Base-by-base conservation (phyloP, 2,113 vertebrate genomes). In the Ondatra zibethicus region DNA sequence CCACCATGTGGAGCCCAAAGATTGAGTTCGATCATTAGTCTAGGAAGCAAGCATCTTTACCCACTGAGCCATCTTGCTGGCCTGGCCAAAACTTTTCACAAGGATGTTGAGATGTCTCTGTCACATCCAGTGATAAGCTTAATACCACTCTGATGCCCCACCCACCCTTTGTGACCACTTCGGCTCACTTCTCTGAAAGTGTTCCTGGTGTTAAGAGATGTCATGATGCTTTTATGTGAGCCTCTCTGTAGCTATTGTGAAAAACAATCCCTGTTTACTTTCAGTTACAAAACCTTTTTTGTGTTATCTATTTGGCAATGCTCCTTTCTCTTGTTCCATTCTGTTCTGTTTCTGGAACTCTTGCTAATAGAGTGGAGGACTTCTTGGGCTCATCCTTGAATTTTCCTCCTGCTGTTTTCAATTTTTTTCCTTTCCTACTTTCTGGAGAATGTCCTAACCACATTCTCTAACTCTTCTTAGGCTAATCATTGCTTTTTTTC, bases 391-490 rank as follows among this genome's bases (percentile, higher is more conserved):
- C 13, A 76, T 66, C 58, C 10, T 45, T 70, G 17, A 84, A 21
- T 50, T 91, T 81, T 1, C 39, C 27, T 0, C 55, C 23, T 88
- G 66, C 52, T 31, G 9, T 45, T 80, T 70, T 70, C 45, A 89
- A 86, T 61, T 85, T 89, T 88, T 91, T 36, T 66, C n/a, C 93
- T 65, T 63, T 93, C 45, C 45, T 68, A 52, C 65, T 88, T 88
- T 88, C 85, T 70, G 66, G 65, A 88, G 65, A 86, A 47, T 9
- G 11, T 88, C 45, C 52, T 91, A 75, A 84, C 47, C 29, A 47
- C 3, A 75, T 94, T 29, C 14, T 91, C 45, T 61, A 61, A 33
- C 19, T 19, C 33, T 52, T 82, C 23, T 63, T 36, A 52, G 93
- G 33, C 19, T 88, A 91, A 31, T 55, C 14, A 61, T 52, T 58